Base-by-base conservation (phyloP, 2,113 vertebrate species). In the Colaptes auratus region DNA sequence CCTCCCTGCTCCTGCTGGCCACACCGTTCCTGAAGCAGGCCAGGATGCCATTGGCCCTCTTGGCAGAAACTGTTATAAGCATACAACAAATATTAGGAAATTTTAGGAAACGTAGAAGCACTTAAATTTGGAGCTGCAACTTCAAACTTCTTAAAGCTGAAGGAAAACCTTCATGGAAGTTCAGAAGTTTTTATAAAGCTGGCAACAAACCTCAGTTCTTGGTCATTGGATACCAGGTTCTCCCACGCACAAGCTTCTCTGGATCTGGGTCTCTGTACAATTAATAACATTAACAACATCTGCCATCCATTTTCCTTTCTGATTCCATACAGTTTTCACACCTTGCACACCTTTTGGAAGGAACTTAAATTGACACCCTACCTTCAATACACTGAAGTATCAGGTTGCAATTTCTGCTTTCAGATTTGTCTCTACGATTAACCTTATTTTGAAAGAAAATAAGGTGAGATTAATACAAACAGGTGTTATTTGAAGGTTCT, bases 371-470 rank as follows among this genome's bases (percentile, higher is more conserved):
- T 87, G 69, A 82, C 44, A 79, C 12, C n/a, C 90, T 90, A 42
- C 3, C 63, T 87, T 82, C 44, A 69, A 53, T 58, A 89, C 31
- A 35, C 58, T 78, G 59, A 88, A 70, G 42, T 70, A 94, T 78
- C 77, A 80, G 86, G 59, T 3, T 96, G 91, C 30, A 78, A 85
- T 91, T 94, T 95, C 93, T 96, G 67, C 88, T 93, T 96, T 88
- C 90, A 86, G 87, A 93, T 92, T 96, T 96, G 61, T 89, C 74
- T 96, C 70, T 91, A 87, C 81, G 93, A 95, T 96, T 96, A 96
- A 95, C 52, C 60, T 82, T 89, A 94, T 90, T 97, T 96, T 93
- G 72, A 97, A 97, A 94, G 44, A 92, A 96, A 97, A 95, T 94
- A 95, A 92, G 52, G 85, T 81, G 70, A 83, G 58, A 72, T 90